phyloP scores from a whole-genome alignment of 2,797 vertebrate genomes.

The Sebastes minor region DNA sequence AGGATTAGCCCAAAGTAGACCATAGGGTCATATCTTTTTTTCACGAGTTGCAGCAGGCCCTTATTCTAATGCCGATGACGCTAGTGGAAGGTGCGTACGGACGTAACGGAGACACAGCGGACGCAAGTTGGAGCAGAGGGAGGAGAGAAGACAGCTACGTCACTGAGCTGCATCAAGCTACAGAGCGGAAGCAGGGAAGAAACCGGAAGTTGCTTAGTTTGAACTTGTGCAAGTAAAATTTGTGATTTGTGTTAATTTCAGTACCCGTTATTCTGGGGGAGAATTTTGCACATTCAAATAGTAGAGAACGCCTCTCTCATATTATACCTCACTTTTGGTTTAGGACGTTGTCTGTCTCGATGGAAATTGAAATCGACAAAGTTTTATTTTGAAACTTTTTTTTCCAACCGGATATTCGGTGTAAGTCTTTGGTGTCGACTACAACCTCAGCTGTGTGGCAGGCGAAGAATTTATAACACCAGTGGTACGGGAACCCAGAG shows the following conservation, averaged over 20 bases:
- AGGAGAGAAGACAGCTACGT: conserved; percentile 72
- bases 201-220: background rate
- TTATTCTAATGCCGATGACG: conserved; percentile 76
- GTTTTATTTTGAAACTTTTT: conserved; percentile 50
- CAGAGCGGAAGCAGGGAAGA: accelerated
- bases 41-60: conserved; percentile 54
- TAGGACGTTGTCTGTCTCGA: background rate
- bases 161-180: conserved; percentile 37
- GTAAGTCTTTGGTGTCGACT: conserved; percentile 33
- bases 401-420: background rate
- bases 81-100: conserved; percentile 57
- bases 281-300: accelerated
- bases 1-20: conserved; percentile 31
- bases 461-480: conserved; percentile 72
- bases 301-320: accelerated
- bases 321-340: accelerated
- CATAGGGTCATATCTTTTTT: conserved; percentile 51
- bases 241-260: accelerated
- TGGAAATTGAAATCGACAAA: accelerated
- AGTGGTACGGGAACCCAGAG: conserved; percentile 39
- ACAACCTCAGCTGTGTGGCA: conserved; percentile 73
- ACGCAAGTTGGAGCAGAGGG: conserved; percentile 76
- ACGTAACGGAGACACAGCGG: conserved; percentile 83
- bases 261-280: accelerated
- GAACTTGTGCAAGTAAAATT: conserved; percentile 11